phyloP scores from a whole-genome alignment of 2,113 vertebrate genomes.

The Seriola dumerili region DNA sequence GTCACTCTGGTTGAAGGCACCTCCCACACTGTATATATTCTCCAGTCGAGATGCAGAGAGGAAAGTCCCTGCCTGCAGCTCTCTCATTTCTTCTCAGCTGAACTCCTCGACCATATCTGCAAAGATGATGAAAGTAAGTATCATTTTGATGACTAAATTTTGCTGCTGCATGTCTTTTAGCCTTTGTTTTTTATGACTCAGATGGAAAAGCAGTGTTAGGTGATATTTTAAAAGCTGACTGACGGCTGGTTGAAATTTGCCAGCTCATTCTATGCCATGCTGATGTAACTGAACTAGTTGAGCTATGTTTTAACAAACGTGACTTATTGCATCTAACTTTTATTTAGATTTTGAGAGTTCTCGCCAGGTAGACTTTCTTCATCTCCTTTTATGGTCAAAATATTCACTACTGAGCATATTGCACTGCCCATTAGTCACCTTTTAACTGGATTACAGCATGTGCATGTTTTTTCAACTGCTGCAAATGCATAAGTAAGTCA shows the following conservation, averaged over 20 bases:
- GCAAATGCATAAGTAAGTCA: neutral
- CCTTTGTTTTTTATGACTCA: neutral
- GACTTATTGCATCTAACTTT: neutral
- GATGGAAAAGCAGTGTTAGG: neutral
- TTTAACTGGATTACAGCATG: neutral
- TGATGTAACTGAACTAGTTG: constrained; percentile 9
- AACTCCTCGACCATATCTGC: constrained; percentile 38
- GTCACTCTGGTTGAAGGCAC: constrained; percentile 46
- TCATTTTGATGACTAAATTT: neutral
- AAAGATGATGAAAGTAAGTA: constrained; percentile 74
- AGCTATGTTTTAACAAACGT: neutral
- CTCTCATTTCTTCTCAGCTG: constrained; percentile 32
- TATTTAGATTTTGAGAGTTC: neutral
- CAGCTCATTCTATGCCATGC: neutral
- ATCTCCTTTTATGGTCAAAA: constrained; percentile 77
- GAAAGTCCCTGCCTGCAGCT: constrained; percentile 57
- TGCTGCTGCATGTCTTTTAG: neutral
- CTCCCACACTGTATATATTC: constrained; percentile 59
- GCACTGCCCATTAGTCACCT: neutral
- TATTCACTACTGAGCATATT: constrained; percentile 35
- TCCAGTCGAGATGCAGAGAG: constrained; percentile 24
- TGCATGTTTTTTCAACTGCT: neutral
- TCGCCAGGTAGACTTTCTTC: neutral
- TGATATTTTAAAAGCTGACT: constrained; percentile 9
- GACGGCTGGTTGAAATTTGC: constrained; percentile 15